Evolutionary conservation across 2,888 invertebrate genomes (phyloP).

Genomic region (Mongoloraphidia duomilia): DNA sequence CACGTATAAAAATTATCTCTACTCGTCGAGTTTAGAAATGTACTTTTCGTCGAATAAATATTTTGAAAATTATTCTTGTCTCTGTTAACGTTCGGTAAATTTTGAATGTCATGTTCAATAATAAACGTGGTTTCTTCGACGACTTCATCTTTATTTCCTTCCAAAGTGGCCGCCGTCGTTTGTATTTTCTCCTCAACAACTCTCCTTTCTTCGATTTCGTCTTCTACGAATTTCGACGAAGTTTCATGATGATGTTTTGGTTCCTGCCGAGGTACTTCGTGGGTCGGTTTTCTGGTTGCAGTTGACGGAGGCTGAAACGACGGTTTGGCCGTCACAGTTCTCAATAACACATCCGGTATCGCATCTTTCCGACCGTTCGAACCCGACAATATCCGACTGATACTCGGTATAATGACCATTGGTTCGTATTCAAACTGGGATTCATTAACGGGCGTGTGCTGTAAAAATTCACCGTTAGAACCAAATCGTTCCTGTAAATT

Average conservation of each 20-base stretch:
- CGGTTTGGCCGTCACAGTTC: constrained; percentile 46
- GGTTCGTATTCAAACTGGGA: constrained; percentile 28
- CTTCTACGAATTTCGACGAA: constrained; percentile 15
- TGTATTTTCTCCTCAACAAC: constrained; percentile 8
- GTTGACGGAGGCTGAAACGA: constrained; percentile 19
- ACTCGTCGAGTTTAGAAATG: constrained; percentile 21
- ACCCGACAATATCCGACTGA: constrained; percentile 71
- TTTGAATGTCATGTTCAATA: constrained; percentile 31
- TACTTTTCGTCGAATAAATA: constrained; percentile 13
- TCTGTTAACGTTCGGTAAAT: constrained; percentile 41
- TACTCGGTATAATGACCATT: constrained; percentile 50
- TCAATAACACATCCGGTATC: constrained; percentile 60
- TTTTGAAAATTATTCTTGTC: constrained; percentile 10
- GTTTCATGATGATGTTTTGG: constrained; percentile 3
- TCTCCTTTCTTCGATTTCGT: constrained; percentile 20
- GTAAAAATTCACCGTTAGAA: constrained; percentile 26
- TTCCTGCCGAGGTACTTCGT: constrained; percentile 7
- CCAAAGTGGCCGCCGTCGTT: constrained; percentile 11
- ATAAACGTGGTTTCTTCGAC: constrained; percentile 25
- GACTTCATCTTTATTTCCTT: constrained; percentile 19
- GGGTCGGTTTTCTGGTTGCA: constrained; percentile 16
- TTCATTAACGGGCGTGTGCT: constrained; percentile 24
- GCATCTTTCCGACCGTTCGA: constrained; percentile 74
- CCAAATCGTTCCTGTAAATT: constrained; percentile 12
- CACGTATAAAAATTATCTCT: constrained; percentile 38